These are phyloP conservation scores for Pagetopsis macropterus DNA, from an alignment of 2,797 vertebrate genomes.

Conservation along the genomic window DNA sequence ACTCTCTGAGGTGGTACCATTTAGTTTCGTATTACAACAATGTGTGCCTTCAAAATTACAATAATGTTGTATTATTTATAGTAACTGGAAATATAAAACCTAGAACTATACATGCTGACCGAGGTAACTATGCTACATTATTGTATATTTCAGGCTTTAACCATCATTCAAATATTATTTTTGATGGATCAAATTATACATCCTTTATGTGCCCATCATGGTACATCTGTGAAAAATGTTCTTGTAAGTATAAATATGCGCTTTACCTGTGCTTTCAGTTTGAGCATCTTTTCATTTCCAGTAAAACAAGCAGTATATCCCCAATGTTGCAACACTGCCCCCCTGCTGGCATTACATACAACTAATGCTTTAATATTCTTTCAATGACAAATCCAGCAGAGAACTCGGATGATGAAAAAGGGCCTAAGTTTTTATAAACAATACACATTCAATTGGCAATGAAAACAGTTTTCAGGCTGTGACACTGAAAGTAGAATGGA, in stretches of 20 bases:
- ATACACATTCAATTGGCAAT: conserved; percentile 51
- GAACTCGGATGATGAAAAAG: conserved; percentile 4
- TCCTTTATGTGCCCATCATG: background rate
- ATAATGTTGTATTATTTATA: background rate
- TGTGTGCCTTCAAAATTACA: background rate
- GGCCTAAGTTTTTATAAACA: background rate
- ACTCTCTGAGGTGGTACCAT: too few species aligned
- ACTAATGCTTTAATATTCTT: background rate
- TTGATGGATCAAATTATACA: background rate
- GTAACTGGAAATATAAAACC: conserved; percentile 3
- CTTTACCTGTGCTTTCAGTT: background rate
- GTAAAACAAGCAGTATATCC: background rate
- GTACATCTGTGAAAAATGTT: background rate
- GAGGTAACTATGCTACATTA: background rate
- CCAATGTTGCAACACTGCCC: too few species aligned
- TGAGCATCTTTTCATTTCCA: conserved; percentile 12
- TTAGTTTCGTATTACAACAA: background rate
- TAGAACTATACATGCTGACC: background rate
- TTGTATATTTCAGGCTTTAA: background rate
- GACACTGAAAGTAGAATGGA: conserved; percentile 54
- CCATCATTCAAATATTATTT: background rate
- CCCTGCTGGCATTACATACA: background rate
- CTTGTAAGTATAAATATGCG: background rate
- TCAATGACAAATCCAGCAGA: background rate
- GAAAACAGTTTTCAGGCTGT: conserved; percentile 58